Evolutionary conservation across 2,113 vertebrate genomes (phyloP).

Genomic region (Podarcis cretensis): DNA sequence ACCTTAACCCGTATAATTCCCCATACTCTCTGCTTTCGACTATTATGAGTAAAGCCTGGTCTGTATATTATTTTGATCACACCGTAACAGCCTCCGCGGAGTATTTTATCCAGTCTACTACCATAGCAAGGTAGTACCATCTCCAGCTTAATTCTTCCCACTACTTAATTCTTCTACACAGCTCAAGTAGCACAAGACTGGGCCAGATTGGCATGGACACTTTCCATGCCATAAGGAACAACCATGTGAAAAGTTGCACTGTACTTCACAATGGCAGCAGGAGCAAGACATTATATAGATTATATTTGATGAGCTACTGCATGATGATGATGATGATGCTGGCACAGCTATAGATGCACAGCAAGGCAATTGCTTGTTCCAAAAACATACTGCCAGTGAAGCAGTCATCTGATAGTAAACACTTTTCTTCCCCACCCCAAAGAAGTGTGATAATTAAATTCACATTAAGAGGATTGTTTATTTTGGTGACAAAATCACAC

Average conservation of each 20-base stretch:
- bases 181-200: neutral
- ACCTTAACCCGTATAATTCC: neutral
- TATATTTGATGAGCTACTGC: neutral
- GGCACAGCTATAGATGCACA: too few relatives aligned
- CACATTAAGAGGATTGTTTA: neutral
- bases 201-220: neutral
- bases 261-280: neutral
- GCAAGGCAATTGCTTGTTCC: neutral
- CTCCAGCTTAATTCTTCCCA: neutral
- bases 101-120: neutral
- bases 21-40: neutral
- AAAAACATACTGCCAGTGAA: neutral
- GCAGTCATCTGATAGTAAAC: neutral
- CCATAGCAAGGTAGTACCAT: neutral
- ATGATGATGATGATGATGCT: neutral
- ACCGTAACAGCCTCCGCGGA: neutral
- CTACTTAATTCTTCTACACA: neutral
- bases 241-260: neutral
- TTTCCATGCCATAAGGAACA: neutral
- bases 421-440: too few relatives aligned
- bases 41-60: neutral
- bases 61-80: neutral
- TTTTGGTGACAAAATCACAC: neutral
- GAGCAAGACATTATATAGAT: neutral
- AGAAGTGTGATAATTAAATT: neutral